A percentile compares a stretch with the other conserved stretches of the same genome.
Evolutionary conservation across 2,797 vertebrate species (phyloP).

Genomic region (Carduelis carduelis): DNA sequence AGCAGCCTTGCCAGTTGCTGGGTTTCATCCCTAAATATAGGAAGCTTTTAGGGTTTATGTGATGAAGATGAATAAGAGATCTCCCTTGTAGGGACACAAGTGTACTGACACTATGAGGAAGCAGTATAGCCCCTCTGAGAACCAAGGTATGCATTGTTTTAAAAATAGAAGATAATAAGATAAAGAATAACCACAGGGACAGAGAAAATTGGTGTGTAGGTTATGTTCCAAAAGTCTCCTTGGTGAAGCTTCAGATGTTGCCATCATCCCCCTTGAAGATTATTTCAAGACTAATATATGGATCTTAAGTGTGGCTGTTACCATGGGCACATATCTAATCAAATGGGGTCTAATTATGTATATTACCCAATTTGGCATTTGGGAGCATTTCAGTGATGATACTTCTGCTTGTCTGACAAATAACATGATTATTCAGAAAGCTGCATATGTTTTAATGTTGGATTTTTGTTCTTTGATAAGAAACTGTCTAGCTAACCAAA

Average conservation of each 20-base stretch:
- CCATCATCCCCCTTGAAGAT: neutral
- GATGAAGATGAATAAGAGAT: neutral
- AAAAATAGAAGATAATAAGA: neutral
- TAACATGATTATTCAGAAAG: constrained; percentile 9
- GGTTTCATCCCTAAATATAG: constrained; percentile 31
- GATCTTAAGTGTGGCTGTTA: constrained; percentile 23
- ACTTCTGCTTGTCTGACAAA: constrained; percentile 39
- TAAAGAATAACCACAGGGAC: neutral
- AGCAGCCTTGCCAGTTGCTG: constrained; percentile 9
- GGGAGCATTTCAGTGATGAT: constrained; percentile 32
- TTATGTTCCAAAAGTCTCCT: neutral
- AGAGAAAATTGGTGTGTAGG: neutral
- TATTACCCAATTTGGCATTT: constrained; percentile 38
- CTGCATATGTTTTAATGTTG: neutral
- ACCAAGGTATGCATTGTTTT: neutral
- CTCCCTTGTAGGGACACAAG: constrained; percentile 30
- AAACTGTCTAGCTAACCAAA: neutral
- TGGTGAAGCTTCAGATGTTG: neutral
- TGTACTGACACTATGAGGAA: neutral
- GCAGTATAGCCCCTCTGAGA: constrained; percentile 9
- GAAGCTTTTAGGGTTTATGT: neutral
- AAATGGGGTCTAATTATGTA: constrained; percentile 39
- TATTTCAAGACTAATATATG: constrained; percentile 10
- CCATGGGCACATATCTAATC: constrained; percentile 49
- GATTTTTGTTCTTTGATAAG: neutral